phyloP scores from a whole-genome alignment of 2,888 invertebrate genomes.

The Rotaria macrura region DNA sequence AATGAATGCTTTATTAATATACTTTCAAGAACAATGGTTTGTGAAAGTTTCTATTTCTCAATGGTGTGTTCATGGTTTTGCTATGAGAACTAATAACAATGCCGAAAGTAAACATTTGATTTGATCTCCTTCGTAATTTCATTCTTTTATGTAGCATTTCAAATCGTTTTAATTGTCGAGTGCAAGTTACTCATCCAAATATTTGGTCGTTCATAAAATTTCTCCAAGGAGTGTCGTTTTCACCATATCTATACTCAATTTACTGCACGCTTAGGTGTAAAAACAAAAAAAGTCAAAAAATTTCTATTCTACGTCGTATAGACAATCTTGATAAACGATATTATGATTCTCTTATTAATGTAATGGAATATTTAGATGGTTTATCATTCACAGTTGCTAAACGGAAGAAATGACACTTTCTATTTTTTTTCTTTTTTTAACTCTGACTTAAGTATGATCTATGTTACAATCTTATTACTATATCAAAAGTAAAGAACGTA shows the following conservation, averaged over 20 bases:
- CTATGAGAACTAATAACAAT: neutral
- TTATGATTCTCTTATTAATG: neutral
- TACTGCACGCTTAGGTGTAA: neutral
- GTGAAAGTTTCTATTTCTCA: neutral
- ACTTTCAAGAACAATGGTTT: neutral
- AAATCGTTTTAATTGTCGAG: neutral
- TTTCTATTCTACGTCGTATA: neutral
- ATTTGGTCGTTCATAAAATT: neutral
- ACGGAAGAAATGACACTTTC: neutral
- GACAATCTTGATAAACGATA: neutral
- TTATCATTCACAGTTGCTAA: neutral
- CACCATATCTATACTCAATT: neutral
- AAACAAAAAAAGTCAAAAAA: neutral
- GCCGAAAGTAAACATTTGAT: neutral
- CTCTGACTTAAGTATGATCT: too few species aligned
- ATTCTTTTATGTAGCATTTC: too few species aligned
- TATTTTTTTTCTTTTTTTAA: too few species aligned
- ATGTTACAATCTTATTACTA: too few species aligned
- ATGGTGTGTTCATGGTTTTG: neutral
- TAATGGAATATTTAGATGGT: neutral
- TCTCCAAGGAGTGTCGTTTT: neutral
- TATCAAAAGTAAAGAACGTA: too few species aligned
- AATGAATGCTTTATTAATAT: neutral
- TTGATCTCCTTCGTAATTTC: neutral
- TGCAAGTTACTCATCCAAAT: neutral